phyloP scores from a whole-genome alignment of 2,113 vertebrate species.

The Acrocephalus arundinaceus region DNA sequence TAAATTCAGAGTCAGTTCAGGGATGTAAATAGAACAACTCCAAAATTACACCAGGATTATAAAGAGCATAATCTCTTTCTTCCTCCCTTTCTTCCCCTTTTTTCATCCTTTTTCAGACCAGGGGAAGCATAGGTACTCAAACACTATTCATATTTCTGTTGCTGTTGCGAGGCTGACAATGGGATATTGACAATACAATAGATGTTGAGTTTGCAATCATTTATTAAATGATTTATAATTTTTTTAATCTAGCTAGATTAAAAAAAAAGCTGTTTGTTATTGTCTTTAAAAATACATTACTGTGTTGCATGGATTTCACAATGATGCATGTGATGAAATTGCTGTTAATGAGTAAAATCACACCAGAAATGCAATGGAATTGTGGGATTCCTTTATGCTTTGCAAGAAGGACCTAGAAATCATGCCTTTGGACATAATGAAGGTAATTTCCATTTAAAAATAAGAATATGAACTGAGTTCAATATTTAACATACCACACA shows the following conservation, averaged over 20 bases:
- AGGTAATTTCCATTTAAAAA: not conserved
- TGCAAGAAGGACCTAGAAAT: not conserved
- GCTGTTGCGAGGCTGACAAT: not conserved
- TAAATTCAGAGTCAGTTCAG: not conserved
- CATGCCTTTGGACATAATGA: not conserved
- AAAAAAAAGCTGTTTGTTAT: not conserved
- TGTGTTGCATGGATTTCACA: not conserved
- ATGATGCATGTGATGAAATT: constrained; percentile 22
- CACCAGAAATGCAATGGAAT: not conserved
- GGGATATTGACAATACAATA: not conserved
- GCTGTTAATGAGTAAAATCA: constrained; percentile 2
- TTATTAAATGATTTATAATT: not conserved
- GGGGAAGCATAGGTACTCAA: not conserved
- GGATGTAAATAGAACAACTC: not conserved
- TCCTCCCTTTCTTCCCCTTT: not conserved
- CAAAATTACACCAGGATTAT: not conserved
- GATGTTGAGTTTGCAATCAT: not conserved
- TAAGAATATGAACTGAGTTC: not conserved
- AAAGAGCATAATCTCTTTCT: not conserved
- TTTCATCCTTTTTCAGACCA: not conserved
- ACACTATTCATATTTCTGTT: not conserved
- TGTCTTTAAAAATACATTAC: constrained; percentile 17
- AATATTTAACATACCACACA: not conserved
- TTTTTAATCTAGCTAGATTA: not conserved
- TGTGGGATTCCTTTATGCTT: not conserved